Percentiles rank a stretch among this genome's conserved stretches.
These are phyloP conservation scores for Drosophila diplacantha DNA, from an alignment of 2,888 invertebrate species.

Conservation along the genomic window DNA sequence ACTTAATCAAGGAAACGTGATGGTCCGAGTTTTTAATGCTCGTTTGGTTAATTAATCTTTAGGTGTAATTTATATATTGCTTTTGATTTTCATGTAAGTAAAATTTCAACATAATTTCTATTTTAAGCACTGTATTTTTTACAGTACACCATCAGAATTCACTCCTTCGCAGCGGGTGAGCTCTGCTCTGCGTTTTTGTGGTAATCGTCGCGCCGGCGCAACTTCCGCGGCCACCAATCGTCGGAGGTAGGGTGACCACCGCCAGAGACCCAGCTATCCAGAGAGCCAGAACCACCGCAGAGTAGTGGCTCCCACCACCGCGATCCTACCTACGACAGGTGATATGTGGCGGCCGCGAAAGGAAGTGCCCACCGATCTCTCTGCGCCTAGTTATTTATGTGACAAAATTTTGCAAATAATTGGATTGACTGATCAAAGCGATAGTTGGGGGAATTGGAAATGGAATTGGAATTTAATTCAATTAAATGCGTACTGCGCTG, in stretches of 20 bases:
- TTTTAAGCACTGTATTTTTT: neutral
- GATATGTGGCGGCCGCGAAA: constrained; percentile 30
- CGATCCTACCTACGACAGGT: constrained; percentile 57
- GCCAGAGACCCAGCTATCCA: neutral
- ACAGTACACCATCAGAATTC: constrained; percentile 3
- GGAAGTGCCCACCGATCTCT: constrained; percentile 23
- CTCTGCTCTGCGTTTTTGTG: constrained; percentile 33
- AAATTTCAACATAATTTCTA: neutral
- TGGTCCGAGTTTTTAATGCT: no score
- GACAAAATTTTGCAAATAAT: constrained; percentile 78
- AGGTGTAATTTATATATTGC: no score
- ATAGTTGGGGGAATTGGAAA: constrained; percentile 58
- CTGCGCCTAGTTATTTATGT: constrained; percentile 76
- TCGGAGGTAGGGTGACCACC: constrained; percentile 14
- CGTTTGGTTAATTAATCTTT: no score
- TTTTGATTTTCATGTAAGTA: no score
- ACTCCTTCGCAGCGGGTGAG: constrained; percentile 53
- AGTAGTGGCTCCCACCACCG: constrained; percentile 4
- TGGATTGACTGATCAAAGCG: constrained; percentile 77
- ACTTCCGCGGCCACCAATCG: constrained; percentile 34
- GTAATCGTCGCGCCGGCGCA: constrained; percentile 64
- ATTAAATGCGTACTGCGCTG: constrained; percentile 75
- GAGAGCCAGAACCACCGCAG: constrained; percentile 17
- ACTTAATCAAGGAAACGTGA: no score
- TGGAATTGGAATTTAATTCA: constrained; percentile 75